Percentiles rank a stretch among this genome's conserved stretches.
Conservation (phyloP, 2,888 invertebrate genomes). For the Polydrusus pterygomalis region DNA sequence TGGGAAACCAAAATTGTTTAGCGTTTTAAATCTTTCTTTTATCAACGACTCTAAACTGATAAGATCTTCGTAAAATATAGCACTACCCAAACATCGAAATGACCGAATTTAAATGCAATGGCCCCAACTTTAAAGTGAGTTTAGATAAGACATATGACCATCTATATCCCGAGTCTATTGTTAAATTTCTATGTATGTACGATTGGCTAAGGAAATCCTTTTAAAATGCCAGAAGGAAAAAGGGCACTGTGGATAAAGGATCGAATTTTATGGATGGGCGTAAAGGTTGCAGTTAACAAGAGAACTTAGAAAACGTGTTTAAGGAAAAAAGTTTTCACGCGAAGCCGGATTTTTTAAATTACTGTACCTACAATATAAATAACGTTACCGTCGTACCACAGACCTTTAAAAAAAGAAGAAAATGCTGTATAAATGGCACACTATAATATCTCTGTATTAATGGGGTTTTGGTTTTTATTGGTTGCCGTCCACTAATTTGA, state of each 20-base stretch:
- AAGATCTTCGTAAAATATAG: constrained; percentile 50
- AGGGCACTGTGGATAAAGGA: constrained; percentile 44
- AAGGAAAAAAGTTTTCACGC: not conserved
- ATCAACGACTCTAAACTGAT: constrained; percentile 44
- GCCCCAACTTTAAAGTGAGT: constrained; percentile 70
- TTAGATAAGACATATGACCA: constrained; percentile 72
- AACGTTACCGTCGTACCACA: too few relatives aligned
- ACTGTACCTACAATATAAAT: too few relatives aligned
- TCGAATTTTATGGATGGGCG: constrained; percentile 48
- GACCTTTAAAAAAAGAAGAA: too few relatives aligned
- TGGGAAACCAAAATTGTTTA: too few relatives aligned
- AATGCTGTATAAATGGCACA: too few relatives aligned
- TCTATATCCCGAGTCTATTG: constrained; percentile 68
- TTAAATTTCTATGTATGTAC: constrained; percentile 58
- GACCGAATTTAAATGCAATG: constrained; percentile 73
- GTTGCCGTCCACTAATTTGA: too few relatives aligned
- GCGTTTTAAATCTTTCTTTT: not conserved
- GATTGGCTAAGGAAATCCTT: constrained; percentile 54
- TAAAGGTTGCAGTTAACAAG: constrained; percentile 39
- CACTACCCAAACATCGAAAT: constrained; percentile 56
- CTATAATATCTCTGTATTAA: too few relatives aligned
- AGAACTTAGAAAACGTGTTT: constrained; percentile 7
- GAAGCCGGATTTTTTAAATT: too few relatives aligned
- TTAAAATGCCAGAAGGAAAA: constrained; percentile 49
- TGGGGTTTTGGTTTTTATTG: too few relatives aligned